These are phyloP conservation scores for Noctua janthina DNA, from an alignment of 2,888 invertebrate genomes.

Conservation along the genomic window DNA sequence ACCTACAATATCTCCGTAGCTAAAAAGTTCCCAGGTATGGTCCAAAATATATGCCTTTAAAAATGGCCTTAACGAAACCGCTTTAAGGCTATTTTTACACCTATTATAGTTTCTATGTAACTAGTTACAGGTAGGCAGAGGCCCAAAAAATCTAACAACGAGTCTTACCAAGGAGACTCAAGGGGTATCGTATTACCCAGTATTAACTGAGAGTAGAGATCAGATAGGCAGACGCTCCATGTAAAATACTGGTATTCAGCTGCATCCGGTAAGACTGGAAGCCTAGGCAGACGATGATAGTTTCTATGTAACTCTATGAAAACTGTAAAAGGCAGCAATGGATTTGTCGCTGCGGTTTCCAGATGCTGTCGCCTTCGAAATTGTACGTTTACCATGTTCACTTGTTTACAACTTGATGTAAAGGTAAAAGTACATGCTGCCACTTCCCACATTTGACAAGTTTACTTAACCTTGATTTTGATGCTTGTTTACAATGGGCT, in stretches of 20 bases:
- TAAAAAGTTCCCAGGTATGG: neutral
- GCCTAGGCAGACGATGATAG: neutral
- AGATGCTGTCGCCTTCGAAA: neutral
- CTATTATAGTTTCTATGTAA: neutral
- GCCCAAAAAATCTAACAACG: too few relatives aligned
- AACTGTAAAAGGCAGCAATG: neutral
- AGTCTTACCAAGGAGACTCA: too few relatives aligned
- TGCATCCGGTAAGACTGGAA: too few relatives aligned
- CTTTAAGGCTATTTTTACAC: neutral
- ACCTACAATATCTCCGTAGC: neutral
- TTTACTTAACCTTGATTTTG: constrained; percentile 11
- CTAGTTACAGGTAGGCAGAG: neutral
- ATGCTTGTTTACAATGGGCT: constrained; percentile 20
- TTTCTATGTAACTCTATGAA: neutral
- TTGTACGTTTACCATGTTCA: neutral
- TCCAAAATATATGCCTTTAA: too few relatives aligned
- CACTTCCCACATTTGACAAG: constrained; percentile 23
- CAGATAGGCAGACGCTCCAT: too few relatives aligned
- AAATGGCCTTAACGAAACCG: too few relatives aligned
- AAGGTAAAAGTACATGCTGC: neutral
- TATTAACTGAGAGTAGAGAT: too few relatives aligned
- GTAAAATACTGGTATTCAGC: too few relatives aligned
- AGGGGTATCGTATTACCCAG: too few relatives aligned
- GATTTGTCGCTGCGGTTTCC: neutral
- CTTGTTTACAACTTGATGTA: constrained; percentile 1